These are phyloP conservation scores for Seriola quinqueradiata DNA, from an alignment of 2,113 vertebrate species.

Conservation along the genomic window DNA sequence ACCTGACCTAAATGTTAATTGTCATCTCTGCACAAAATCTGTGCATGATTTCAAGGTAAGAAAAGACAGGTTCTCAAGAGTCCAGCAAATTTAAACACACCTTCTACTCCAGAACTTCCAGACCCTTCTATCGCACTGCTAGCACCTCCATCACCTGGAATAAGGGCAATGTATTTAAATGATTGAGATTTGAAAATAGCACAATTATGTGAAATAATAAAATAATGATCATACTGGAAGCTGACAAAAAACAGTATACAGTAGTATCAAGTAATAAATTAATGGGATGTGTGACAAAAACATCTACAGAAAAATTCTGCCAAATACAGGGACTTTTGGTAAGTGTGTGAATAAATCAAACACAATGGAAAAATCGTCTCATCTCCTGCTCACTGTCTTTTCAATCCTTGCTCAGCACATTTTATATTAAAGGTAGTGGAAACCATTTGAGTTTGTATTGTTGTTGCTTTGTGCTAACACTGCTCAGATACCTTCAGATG, in stretches of 20 bases:
- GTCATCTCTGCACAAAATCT: conserved; percentile 2
- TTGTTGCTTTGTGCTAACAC: neutral
- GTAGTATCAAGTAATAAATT: neutral
- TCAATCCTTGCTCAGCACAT: neutral
- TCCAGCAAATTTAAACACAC: conserved; percentile 50
- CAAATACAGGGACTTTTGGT: too few species aligned
- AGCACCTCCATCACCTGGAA: conserved; percentile 71
- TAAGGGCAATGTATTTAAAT: conserved; percentile 21
- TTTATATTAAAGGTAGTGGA: neutral
- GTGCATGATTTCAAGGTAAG: conserved; percentile 11
- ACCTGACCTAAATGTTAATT: neutral
- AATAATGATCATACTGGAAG: neutral
- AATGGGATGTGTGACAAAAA: neutral
- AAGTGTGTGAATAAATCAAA: too few species aligned
- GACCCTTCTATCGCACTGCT: conserved; percentile 81
- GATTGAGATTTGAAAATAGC: neutral
- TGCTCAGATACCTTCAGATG: conserved; percentile 62
- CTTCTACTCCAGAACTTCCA: conserved; percentile 79
- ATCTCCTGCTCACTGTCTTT: neutral
- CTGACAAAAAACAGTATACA: neutral
- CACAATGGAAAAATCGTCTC: too few species aligned
- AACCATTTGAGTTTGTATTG: neutral
- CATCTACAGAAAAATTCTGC: too few species aligned
- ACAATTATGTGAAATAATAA: neutral
- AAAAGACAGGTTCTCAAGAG: conserved; percentile 13